Conservation (phyloP, 2,888 invertebrate species). For the Pomacea canaliculata region DNA sequence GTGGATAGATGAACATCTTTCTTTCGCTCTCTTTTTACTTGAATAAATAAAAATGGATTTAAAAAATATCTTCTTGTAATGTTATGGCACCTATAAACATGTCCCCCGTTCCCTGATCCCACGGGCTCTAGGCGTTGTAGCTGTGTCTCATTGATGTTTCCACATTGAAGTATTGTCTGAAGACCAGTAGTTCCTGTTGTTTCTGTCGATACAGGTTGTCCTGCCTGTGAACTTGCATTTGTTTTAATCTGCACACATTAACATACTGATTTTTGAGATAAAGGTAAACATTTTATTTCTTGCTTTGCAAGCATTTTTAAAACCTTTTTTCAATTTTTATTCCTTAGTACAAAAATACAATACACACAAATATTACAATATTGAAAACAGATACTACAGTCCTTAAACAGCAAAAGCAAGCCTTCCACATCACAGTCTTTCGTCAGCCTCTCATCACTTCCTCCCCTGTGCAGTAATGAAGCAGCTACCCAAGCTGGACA, state of each 20-base stretch:
- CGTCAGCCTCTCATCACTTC: too few species aligned
- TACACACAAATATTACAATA: not conserved
- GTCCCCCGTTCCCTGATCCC: conserved; percentile 66
- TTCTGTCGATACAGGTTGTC: not conserved
- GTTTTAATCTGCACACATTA: conserved; percentile 25
- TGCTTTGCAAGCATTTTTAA: not conserved
- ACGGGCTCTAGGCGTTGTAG: conserved; percentile 53
- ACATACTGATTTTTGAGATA: not conserved
- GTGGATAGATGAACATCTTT: too few species aligned
- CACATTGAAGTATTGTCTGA: conserved; percentile 47
- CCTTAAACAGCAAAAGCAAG: too few species aligned
- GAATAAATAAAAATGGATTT: too few species aligned
- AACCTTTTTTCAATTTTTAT: not conserved
- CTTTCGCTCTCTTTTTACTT: too few species aligned
- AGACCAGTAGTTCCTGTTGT: conserved; percentile 15
- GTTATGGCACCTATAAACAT: conserved; percentile 59
- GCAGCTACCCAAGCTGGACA: too few species aligned
- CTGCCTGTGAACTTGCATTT: conserved; percentile 11
- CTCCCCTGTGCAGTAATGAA: too few species aligned
- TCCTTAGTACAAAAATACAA: not conserved
- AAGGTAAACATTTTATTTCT: not conserved
- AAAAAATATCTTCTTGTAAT: too few species aligned
- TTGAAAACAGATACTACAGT: too few species aligned
- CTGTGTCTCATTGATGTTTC: conserved; percentile 55
- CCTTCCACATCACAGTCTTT: too few species aligned